phyloP scores from a whole-genome alignment of 2,113 vertebrate genomes.

The Dicaeum eximium region DNA sequence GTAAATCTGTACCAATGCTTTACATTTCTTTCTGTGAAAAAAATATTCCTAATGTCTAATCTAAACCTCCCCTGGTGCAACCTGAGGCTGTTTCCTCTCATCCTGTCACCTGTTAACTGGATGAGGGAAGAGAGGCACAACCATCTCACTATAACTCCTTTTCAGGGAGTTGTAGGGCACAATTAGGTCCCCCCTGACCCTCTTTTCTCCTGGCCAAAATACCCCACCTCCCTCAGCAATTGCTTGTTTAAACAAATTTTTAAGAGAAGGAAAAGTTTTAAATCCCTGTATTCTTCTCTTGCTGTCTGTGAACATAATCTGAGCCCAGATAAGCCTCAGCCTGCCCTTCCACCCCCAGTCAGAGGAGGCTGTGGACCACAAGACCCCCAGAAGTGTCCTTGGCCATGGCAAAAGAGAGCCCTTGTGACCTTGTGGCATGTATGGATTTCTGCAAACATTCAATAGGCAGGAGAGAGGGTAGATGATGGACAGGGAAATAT shows the following conservation, averaged over 20 bases:
- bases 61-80: not conserved
- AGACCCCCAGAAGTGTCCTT: not conserved
- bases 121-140: not conserved
- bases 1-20: not conserved
- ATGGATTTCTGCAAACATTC: not conserved
- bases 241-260: not conserved
- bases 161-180: not conserved
- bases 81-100: accelerated
- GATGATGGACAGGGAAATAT: not conserved
- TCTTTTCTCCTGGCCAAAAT: not conserved
- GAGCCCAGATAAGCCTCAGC: too few species aligned
- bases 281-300: too few species aligned
- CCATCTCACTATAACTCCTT: not conserved
- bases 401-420: not conserved
- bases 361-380: not conserved
- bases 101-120: not conserved
- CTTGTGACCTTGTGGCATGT: not conserved
- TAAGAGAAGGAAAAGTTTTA: too few species aligned
- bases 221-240: not conserved
- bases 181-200: not conserved
- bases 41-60: not conserved
- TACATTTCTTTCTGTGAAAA: not conserved
- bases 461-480: not conserved
- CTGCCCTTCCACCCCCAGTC: accelerated
- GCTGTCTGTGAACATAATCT: too few species aligned